phyloP scores from a whole-genome alignment of 2,888 invertebrate genomes.

The Minunthozetes semirufus region DNA sequence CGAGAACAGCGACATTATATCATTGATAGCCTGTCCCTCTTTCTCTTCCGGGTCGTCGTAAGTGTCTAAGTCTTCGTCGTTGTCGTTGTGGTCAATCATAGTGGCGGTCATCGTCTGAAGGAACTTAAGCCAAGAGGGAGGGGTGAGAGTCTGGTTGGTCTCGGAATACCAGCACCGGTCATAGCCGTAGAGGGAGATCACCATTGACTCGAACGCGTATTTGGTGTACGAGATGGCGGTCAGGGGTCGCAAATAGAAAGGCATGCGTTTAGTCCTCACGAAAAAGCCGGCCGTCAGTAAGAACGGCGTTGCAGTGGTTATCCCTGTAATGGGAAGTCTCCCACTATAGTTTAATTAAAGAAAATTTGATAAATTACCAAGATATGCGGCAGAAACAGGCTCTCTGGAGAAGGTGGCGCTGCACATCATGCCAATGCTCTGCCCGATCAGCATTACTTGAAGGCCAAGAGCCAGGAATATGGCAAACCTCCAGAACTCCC shows the following conservation, averaged over 20 bases:
- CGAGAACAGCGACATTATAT: background rate
- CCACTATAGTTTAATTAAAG: background rate
- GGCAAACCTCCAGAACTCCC: constrained; percentile 64
- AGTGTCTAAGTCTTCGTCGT: background rate
- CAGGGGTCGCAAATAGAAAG: constrained; percentile 87
- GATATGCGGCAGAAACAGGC: background rate
- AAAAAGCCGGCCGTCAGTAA: constrained; percentile 94
- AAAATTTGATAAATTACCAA: too few species aligned
- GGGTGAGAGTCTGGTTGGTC: background rate
- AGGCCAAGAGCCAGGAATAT: constrained; percentile 49
- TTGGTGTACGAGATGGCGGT: constrained; percentile 89
- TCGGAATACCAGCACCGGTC: constrained; percentile 54
- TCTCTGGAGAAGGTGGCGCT: constrained; percentile 57
- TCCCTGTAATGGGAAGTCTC: constrained; percentile 73
- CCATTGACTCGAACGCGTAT: constrained; percentile 81
- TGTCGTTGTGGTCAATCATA: background rate
- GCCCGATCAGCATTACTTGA: constrained; percentile 82
- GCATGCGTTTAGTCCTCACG: constrained; percentile 92
- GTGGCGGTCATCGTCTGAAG: background rate
- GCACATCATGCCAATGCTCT: constrained; percentile 82
- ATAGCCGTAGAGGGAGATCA: constrained; percentile 75
- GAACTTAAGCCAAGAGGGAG: background rate
- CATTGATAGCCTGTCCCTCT: background rate
- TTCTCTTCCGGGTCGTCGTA: background rate
- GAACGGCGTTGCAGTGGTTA: constrained; percentile 91